A percentile compares a stretch with the other conserved stretches of the same genome.
Conservation (phyloP, 92 coral and sea anemone species). For the Porites evermanni region DNA sequence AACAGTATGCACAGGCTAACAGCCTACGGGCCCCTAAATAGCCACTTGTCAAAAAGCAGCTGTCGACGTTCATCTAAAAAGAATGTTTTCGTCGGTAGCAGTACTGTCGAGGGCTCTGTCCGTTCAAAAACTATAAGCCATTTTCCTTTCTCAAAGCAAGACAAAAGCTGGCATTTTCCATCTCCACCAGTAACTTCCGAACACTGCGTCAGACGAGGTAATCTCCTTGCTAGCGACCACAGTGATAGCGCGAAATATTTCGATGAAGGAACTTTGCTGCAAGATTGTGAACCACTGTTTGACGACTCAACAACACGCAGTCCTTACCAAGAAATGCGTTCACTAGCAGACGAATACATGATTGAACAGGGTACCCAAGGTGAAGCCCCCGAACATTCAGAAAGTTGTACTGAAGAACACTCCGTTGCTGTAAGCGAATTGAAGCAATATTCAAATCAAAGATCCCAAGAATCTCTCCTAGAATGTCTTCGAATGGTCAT, state of each 20-base stretch:
- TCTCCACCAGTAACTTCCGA: background rate
- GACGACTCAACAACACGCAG: background rate
- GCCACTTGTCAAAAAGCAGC: background rate
- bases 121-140: background rate
- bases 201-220: background rate
- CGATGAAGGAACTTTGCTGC: background rate
- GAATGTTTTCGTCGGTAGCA: background rate
- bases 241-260: background rate
- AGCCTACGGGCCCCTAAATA: background rate
- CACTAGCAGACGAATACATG: background rate
- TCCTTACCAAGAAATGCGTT: background rate
- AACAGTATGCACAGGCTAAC: background rate
- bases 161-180: constrained; percentile 37
- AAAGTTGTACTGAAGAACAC: too few species aligned
- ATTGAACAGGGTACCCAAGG: background rate
- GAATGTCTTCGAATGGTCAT: background rate
- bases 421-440: background rate
- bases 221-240: background rate
- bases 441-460: background rate
- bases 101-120: too few species aligned
- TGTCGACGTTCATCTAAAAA: background rate
- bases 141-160: background rate
- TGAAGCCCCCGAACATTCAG: background rate
- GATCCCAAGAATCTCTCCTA: background rate
- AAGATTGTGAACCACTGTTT: background rate